Base-by-base conservation (phyloP, 2,797 vertebrate genomes). In the Malurus splendens region DNA sequence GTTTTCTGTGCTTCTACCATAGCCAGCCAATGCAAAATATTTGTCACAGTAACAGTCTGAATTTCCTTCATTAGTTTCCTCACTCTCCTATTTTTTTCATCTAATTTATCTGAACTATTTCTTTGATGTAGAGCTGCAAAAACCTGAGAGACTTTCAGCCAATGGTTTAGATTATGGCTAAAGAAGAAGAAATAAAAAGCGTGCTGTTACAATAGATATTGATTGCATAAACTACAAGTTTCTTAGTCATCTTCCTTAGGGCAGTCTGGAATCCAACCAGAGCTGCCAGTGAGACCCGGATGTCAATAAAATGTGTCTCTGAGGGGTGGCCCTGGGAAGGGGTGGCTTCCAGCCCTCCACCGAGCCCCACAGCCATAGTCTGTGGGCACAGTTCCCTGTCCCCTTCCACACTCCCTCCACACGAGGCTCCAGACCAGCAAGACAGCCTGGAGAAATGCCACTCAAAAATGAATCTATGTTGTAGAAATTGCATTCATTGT, bases 401-500 rank as follows among this genome's bases (percentile, higher is more conserved):
- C 4, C 17, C 32, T 55, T 78, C 71, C 23, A 9, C 12, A 1
- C 38, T 77, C 24, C 18, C 39, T 82, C 42, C 59, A 32, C 1
- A 1, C 28, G 42, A 78, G 30, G 30, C 45, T 92, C 44, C 51
- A 78, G 47, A 39, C 48, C 45, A 41, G 51, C 28, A 50, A 91
- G 60, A 24, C 38, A 75, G 71, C 70, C 62, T 47, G 56, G 23
- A 87, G 66, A 92, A 94, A 87, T 30, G 38, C n/a, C 48, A 47
- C 48, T 88, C 41, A 16, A 51, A 88, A 86, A 84, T 30, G 66
- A 82, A 91, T 71, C 47, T 62, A n/a, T 10, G 6, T 61, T 61
- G 42, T 33, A 80, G 81, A 90, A 92, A 39, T 42, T 28, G 33
- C 12, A 8, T 60, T 60, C 42, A 55, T 64, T 82, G 48, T 82